A percentile compares a stretch with the other conserved stretches of the same genome.
phyloP scores from a whole-genome alignment of 2,797 vertebrate genomes.

The Oreonectes daqikongensis region DNA sequence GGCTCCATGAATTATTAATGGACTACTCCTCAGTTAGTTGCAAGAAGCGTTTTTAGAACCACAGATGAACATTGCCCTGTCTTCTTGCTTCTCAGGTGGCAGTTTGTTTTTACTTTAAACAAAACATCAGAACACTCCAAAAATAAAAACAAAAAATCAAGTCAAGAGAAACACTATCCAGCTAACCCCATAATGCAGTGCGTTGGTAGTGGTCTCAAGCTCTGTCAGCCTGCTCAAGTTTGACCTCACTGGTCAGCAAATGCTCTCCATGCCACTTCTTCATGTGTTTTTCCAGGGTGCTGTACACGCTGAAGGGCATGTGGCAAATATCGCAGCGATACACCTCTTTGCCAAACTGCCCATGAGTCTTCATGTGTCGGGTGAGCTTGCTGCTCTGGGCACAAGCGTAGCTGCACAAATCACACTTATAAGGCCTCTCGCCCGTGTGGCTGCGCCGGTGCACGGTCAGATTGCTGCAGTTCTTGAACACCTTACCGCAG shows the following conservation, averaged over 20 bases:
- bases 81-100: slow-evolving; percentile 90
- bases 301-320: slow-evolving; percentile 99
- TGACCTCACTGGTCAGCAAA: slow-evolving; percentile 98
- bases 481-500: slow-evolving; percentile 99
- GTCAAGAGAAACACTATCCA: slow-evolving; percentile 72
- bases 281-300: slow-evolving; percentile 99
- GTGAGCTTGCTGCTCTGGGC: slow-evolving; percentile 99
- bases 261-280: slow-evolving; percentile 99
- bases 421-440: slow-evolving; percentile 98
- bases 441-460: slow-evolving; percentile 98
- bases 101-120: slow-evolving; percentile 78
- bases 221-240: slow-evolving; percentile 91
- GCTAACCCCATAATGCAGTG: slow-evolving; percentile 69
- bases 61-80: slow-evolving; percentile 77
- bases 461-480: slow-evolving; percentile 99
- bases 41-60: slow-evolving; percentile 78
- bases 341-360: slow-evolving; percentile 98
- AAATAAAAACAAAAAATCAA: slow-evolving; percentile 68
- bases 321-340: slow-evolving; percentile 99
- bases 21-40: slow-evolving; percentile 91
- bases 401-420: slow-evolving; percentile 99
- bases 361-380: slow-evolving; percentile 99
- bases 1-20: slow-evolving; percentile 96
- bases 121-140: slow-evolving; percentile 81
- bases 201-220: slow-evolving; percentile 71